phyloP scores from a whole-genome alignment of 2,113 vertebrate genomes.

The Proteles cristata region DNA sequence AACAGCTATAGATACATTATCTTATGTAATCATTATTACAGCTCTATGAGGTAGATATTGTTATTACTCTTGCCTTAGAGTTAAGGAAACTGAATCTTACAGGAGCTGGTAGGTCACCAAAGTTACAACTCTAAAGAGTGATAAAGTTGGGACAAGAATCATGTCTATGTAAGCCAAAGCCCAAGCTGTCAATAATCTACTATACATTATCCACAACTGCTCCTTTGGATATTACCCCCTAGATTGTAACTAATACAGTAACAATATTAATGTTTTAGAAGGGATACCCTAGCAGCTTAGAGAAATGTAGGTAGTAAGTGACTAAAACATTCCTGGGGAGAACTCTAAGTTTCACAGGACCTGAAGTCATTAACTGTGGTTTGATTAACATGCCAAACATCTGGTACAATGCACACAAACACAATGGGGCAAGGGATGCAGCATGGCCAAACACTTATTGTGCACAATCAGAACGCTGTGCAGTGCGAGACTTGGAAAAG shows the following conservation, averaged over 20 bases:
- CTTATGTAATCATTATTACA: not conserved
- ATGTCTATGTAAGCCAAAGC: not conserved
- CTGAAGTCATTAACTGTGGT: not conserved
- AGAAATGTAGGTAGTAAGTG: not conserved
- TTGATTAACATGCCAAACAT: not conserved
- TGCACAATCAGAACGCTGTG: not conserved
- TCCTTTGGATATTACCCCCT: not conserved
- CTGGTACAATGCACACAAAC: not conserved
- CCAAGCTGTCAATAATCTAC: not conserved
- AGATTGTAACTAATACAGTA: not conserved
- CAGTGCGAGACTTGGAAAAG: accelerated
- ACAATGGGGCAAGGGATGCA: not conserved
- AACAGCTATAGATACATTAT: not conserved
- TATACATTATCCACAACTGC: not conserved
- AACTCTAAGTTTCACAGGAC: not conserved
- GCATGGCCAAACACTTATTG: accelerated
- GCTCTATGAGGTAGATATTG: not conserved
- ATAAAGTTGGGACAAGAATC: not conserved
- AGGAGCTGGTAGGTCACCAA: not conserved
- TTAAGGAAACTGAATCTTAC: not conserved
- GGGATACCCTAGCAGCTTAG: not conserved
- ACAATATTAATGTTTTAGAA: not conserved
- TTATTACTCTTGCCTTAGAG: not conserved
- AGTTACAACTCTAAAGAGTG: not conserved
- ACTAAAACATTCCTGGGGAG: not conserved